Evolutionary conservation across 2,888 invertebrate genomes (phyloP), one percentile per base, ranked within the genome.

Genomic region (Epirrita christyi): DNA sequence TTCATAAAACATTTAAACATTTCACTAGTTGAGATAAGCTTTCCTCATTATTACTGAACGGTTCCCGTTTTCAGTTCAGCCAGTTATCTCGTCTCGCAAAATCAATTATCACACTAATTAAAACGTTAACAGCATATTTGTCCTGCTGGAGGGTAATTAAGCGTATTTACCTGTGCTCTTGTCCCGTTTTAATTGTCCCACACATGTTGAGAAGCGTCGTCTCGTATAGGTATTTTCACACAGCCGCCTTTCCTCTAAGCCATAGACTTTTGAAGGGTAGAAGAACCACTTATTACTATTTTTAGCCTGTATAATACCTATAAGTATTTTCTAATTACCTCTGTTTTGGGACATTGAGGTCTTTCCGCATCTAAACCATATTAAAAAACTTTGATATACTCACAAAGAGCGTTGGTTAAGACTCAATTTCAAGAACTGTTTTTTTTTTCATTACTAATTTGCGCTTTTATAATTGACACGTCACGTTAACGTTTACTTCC

Each of bases 151-250:
- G 52, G 59, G 66, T 64, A 71, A 59, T 65, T 69, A 63, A 53
- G 61, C 64, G 71, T 71, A 74, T 77, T 82, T 82, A 80, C 73
- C 73, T 71, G 76, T 71, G 64, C 64, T 67, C 62, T 42, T 54
- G 67, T 76, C 76, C 85, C 85, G 86, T 85, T 86, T 83, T 83
- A 84, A 85, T 85, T 73, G 68, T 71, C 70, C 81, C 81, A 75
- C 80, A 82, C 83, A 83, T 82, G 83, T 78, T 68, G 78, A 73
- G 73, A 77, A 73, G 75, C 71, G 72, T 72, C 72, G 66, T 14
- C 50, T 67, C 70, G 71, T 76, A 81, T 84, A 81, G 70, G 75
- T 82, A 80, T 84, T 83, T 83, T 84, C 83, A 83, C 83, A 82
- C 83, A 84, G 80, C 70, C 70, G 67, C 66, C 72, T 78, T 74